Evolutionary conservation across 2,113 vertebrate species (phyloP).

Genomic region (Tringa solitaria): DNA sequence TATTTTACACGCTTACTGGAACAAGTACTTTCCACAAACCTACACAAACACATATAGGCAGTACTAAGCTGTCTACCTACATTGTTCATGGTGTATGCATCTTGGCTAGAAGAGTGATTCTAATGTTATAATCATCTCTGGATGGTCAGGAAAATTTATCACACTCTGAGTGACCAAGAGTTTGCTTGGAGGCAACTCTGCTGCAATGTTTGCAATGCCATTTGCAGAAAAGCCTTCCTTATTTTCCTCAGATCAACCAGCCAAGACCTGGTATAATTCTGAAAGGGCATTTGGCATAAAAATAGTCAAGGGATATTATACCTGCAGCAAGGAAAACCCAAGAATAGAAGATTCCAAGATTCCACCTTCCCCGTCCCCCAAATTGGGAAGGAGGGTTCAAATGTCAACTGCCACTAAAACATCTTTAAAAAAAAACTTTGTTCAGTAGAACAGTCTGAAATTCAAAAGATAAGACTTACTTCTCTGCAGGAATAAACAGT

Average conservation of each 20-base stretch:
- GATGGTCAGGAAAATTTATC: background rate
- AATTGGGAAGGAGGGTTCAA: background rate
- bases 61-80: background rate
- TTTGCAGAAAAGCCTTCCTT: background rate
- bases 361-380: too few relatives aligned
- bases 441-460: background rate
- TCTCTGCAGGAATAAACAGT: background rate
- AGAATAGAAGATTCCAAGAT: background rate
- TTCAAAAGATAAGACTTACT: background rate
- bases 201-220: background rate
- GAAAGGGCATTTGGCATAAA: background rate
- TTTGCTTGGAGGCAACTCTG: background rate
- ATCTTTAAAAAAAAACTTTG: background rate
- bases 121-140: background rate
- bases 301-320: background rate
- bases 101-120: background rate
- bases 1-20: background rate
- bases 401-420: background rate
- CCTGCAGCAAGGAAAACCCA: background rate
- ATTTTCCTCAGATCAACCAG: background rate
- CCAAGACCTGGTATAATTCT: background rate
- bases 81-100: too few relatives aligned
- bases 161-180: accelerated
- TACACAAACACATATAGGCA: background rate
- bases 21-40: background rate